Percentiles rank a stretch among this genome's conserved stretches.
Conservation (phyloP, 2,113 vertebrate genomes). For the Dasyurus viverrinus region DNA sequence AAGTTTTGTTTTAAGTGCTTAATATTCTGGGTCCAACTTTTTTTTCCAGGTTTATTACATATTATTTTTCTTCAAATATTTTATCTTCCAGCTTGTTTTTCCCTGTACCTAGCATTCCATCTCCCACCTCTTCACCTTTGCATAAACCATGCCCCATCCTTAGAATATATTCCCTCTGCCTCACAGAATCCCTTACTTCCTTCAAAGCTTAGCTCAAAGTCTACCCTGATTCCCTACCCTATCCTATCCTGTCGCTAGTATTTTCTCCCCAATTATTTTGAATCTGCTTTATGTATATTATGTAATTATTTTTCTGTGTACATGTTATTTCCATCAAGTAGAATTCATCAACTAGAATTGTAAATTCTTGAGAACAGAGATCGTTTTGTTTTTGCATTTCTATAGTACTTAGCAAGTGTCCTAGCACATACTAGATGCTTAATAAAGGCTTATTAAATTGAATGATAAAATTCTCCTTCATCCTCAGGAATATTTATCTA, state of each 20-base stretch:
- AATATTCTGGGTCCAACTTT: not conserved
- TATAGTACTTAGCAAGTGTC: not conserved
- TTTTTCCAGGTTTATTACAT: not conserved
- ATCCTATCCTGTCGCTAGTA: not conserved
- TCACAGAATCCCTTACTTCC: not conserved
- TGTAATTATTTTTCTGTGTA: not conserved
- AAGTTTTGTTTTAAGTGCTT: not conserved
- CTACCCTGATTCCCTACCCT: not conserved
- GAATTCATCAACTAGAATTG: not conserved
- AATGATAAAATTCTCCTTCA: not conserved
- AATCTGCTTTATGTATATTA: not conserved
- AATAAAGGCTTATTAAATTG: not conserved
- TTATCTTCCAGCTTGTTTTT: not conserved
- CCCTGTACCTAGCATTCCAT: not conserved
- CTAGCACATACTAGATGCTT: not conserved
- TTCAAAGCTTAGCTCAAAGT: not conserved
- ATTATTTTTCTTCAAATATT: not conserved
- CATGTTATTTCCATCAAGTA: not conserved
- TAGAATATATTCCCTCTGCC: not conserved
- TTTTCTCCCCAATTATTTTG: not conserved
- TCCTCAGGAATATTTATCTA: not conserved
- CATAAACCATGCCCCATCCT: not conserved
- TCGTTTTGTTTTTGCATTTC: not conserved
- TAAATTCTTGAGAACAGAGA: not conserved
- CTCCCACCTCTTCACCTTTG: not conserved